Percentiles rank a stretch among this genome's conserved stretches.
These are phyloP conservation scores for Vulpes ferrilata DNA, from an alignment of 2,113 vertebrate genomes.

Conservation along the genomic window DNA sequence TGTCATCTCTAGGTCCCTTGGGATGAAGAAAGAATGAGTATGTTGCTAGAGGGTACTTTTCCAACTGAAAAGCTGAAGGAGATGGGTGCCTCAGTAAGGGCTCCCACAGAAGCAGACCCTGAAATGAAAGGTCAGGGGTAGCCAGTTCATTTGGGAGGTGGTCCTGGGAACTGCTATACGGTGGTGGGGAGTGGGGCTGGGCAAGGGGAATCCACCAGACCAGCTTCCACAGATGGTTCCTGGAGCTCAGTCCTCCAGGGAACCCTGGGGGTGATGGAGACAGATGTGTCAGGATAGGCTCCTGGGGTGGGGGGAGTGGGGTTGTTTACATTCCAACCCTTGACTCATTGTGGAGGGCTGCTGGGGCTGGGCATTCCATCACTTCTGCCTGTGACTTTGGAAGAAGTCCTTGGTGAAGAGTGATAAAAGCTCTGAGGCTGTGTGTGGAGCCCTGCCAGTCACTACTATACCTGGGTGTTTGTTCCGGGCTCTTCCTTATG, in stretches of 20 bases:
- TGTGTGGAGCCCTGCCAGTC: neutral
- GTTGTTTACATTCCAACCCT: neutral
- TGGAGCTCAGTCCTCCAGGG: neutral
- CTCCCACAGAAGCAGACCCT: neutral
- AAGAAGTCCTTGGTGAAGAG: neutral
- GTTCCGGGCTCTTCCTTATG: neutral
- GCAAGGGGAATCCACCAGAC: neutral
- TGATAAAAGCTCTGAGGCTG: neutral
- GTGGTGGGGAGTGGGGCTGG: neutral
- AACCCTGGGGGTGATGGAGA: neutral
- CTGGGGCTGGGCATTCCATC: neutral
- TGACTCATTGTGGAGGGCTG: neutral
- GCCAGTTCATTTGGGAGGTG: neutral
- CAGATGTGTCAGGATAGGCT: neutral
- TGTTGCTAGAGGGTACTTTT: neutral
- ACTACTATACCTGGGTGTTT: neutral
- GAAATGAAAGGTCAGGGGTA: neutral
- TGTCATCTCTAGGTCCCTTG: neutral
- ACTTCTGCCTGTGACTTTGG: neutral
- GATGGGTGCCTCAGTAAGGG: neutral
- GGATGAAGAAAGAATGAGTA: neutral
- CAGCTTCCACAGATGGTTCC: neutral
- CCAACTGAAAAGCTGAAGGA: neutral
- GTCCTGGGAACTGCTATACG: neutral
- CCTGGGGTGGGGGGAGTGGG: rapidly evolving